A percentile compares a stretch with the other conserved stretches of the same genome.
phyloP scores from a whole-genome alignment of 2,888 invertebrate species.

The Spisula solida region DNA sequence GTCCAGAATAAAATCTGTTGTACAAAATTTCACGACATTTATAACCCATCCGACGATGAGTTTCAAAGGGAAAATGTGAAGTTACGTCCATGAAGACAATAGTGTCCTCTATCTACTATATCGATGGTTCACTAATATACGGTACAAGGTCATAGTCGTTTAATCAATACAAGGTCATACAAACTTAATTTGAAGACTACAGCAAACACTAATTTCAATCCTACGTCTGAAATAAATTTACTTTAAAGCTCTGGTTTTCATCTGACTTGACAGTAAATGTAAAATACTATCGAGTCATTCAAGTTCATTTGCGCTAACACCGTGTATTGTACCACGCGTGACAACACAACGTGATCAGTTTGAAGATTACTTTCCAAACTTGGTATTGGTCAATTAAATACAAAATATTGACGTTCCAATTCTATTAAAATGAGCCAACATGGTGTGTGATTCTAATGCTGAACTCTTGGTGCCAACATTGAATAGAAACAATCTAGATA shows the following conservation, averaged over 20 bases:
- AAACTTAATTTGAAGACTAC: background rate
- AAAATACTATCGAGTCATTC: background rate
- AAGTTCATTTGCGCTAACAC: background rate
- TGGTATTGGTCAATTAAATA: too few relatives aligned
- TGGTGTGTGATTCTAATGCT: too few relatives aligned
- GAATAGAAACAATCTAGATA: too few relatives aligned
- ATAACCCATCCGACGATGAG: too few relatives aligned
- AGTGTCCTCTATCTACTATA: background rate
- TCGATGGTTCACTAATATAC: background rate
- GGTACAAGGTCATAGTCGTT: background rate
- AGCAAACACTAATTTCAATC: background rate
- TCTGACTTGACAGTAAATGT: background rate
- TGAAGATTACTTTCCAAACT: too few relatives aligned
- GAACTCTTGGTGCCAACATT: too few relatives aligned
- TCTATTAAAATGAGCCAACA: too few relatives aligned
- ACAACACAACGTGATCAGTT: background rate
- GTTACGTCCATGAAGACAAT: too few relatives aligned
- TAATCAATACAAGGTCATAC: background rate
- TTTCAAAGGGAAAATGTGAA: too few relatives aligned
- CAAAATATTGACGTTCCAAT: too few relatives aligned
- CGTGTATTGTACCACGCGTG: background rate
- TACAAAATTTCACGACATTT: too few relatives aligned
- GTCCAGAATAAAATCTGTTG: too few relatives aligned
- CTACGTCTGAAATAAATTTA: background rate
- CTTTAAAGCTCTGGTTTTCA: background rate